Conservation (phyloP, 2,888 invertebrate species). For the Tricholauxania praeusta region DNA sequence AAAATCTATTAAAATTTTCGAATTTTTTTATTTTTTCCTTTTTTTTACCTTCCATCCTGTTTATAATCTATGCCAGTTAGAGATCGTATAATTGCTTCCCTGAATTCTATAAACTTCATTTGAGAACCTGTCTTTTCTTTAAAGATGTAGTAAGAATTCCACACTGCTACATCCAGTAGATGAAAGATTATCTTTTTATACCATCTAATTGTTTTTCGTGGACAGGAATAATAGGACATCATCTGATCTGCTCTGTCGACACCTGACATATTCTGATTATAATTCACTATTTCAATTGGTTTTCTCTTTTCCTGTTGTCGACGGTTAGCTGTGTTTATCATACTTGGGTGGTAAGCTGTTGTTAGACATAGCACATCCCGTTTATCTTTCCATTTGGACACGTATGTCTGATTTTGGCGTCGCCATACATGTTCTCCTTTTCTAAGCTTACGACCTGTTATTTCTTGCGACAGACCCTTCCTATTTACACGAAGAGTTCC, state of each 20-base stretch:
- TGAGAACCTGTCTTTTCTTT: constrained; percentile 29
- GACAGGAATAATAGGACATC: constrained; percentile 35
- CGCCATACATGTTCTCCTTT: constrained; percentile 33
- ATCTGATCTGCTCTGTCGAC: constrained; percentile 35
- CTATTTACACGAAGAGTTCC: constrained; percentile 33
- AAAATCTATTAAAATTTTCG: too few relatives aligned
- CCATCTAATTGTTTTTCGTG: constrained; percentile 44
- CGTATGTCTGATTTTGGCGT: constrained; percentile 30
- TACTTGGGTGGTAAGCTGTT: constrained; percentile 34
- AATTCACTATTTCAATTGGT: constrained; percentile 33
- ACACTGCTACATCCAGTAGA: constrained; percentile 38
- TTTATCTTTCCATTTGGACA: constrained; percentile 36
- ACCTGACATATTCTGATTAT: constrained; percentile 37
- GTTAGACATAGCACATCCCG: constrained; percentile 34
- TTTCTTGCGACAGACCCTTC: constrained; percentile 30
- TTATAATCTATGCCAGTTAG: constrained; percentile 26
- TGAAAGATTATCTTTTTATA: constrained; percentile 45
- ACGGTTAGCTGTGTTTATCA: constrained; percentile 32
- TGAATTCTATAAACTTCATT: constrained; percentile 25
- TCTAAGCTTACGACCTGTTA: constrained; percentile 33
- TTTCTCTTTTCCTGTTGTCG: constrained; percentile 32
- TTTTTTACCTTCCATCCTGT: too few relatives aligned
- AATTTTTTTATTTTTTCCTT: too few relatives aligned
- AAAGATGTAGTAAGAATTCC: constrained; percentile 41
- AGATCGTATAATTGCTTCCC: constrained; percentile 28